A percentile compares a stretch with the other conserved stretches of the same genome.
Conservation (phyloP, 2,113 vertebrate species). For the Osmerus eperlanus region DNA sequence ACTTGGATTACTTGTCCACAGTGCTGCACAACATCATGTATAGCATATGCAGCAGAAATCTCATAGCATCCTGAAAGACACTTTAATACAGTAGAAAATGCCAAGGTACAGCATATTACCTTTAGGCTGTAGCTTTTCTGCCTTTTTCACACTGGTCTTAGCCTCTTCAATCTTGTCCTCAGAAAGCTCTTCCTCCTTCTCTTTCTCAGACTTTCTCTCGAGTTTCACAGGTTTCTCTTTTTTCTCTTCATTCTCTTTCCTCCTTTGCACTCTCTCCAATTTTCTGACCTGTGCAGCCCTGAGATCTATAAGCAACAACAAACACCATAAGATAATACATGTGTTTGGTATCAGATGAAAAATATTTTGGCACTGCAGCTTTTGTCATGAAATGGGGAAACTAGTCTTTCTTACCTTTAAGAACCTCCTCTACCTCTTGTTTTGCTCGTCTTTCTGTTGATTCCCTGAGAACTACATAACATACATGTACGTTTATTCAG, state of each 20-base stretch:
- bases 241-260: conserved; percentile 20
- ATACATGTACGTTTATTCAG: conserved; percentile 15
- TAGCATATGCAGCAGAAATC: background rate
- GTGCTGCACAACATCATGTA: background rate
- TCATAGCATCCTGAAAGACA: background rate
- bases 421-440: conserved; percentile 46
- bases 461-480: conserved; percentile 57
- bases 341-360: too few species aligned
- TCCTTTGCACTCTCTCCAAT: conserved; percentile 16
- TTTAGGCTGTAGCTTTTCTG: conserved; percentile 24
- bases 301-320: conserved; percentile 47
- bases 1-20: background rate
- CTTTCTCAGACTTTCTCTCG: conserved; percentile 5
- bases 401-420: conserved; percentile 46
- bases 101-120: conserved; percentile 19
- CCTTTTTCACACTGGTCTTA: conserved; percentile 16
- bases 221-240: conserved; percentile 10
- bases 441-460: conserved; percentile 47
- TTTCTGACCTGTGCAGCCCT: conserved; percentile 31
- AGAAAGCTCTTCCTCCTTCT: conserved; percentile 28
- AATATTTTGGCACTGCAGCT: too few species aligned
- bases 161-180: conserved; percentile 18
- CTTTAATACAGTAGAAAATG: background rate
- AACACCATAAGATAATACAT: too few species aligned
- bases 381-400: too few species aligned